A percentile compares a stretch with the other conserved stretches of the same genome.
phyloP scores from a whole-genome alignment of 1,140 invertebrate species.

The Trichoplusia ni region DNA sequence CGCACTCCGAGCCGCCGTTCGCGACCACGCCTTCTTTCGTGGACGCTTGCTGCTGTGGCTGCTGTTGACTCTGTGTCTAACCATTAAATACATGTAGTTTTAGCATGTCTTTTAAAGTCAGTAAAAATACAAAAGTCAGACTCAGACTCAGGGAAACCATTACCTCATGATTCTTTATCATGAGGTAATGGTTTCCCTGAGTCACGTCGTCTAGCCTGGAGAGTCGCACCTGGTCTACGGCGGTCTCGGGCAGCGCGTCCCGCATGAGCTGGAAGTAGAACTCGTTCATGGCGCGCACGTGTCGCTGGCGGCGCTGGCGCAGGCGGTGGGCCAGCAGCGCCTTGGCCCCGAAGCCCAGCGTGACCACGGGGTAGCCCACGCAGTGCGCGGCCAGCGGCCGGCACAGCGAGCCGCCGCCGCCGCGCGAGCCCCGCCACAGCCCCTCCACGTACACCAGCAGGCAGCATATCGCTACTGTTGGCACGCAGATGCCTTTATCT shows the following conservation, averaged over 20 bases:
- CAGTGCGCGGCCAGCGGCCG: slow-evolving; percentile 99
- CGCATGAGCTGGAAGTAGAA: slow-evolving; percentile 96
- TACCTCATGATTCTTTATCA: neutral
- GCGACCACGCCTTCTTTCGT: slow-evolving; percentile 45
- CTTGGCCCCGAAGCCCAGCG: slow-evolving; percentile 98
- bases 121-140: too few relatives aligned
- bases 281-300: slow-evolving; percentile 97
- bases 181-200: too few relatives aligned
- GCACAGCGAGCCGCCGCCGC: slow-evolving; percentile 92
- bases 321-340: slow-evolving; percentile 96
- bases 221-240: slow-evolving; percentile 76
- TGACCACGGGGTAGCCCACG: slow-evolving; percentile 98
- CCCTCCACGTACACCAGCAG: slow-evolving; percentile 98
- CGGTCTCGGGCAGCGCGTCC: slow-evolving; percentile 92
- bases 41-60: slow-evolving; percentile 13
- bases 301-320: slow-evolving; percentile 94
- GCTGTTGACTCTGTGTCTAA: slow-evolving; percentile 15
- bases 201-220: neutral
- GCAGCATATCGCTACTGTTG: slow-evolving; percentile 96
- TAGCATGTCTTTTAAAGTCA: neutral
- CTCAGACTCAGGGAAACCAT: too few relatives aligned
- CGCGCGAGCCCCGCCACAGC: slow-evolving; percentile 92
- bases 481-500: slow-evolving; percentile 96
- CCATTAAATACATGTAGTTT: neutral
- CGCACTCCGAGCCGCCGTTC: slow-evolving; percentile 5